Base-by-base conservation (phyloP, 1,140 invertebrate species). In the Andrena cerasifolii region DNA sequence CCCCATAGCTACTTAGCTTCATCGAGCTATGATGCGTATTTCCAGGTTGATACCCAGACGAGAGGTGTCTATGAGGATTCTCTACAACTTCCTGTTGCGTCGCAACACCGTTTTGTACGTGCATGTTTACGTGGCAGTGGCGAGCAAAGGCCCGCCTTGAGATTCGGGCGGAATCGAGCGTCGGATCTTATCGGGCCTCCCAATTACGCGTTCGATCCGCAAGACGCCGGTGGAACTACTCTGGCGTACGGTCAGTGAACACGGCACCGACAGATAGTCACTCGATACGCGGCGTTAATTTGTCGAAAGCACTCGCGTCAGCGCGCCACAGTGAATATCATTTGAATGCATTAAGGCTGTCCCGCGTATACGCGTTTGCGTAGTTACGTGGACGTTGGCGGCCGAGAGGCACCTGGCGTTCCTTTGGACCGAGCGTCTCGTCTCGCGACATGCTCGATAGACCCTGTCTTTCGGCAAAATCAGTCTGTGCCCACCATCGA, bases 241-340 rank as follows among this genome's bases (percentile, higher is more conserved):
- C 56, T 47, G 56, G 49, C 33, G 62, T 40, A 43, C 62, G 28
- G 31, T 10, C 79, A 3, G 59, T 40, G 73, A 82, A 81, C 81
- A 70, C 80, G 63, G 18, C 53, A 56, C 24, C 76, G 84, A 84
- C 76, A 83, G 84, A 87, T 87, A 86, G 82, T 80, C 79, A 82
- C 81, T 88, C 86, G 87, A 85, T 87, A 86, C 87, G 87, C 76
- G 82, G 83, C 87, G 86, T 88, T 87, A 87, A 88, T 88, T 88
- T 88, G 87, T 86, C 87, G 86, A 87, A 87, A 88, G 86, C 84
- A 80, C 70, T 86, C 82, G 86, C 86, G 86, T 86, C 87, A 86
- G 82, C 79, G 82, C 80, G 84, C 83, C 78, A 80, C 85, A 82
- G 86, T 88, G 87, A 88, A 88, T 88, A 88, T 88, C 87, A 88